These are phyloP conservation scores for Leptinotarsa rubiginosa DNA, from an alignment of 2,888 invertebrate genomes.

Conservation along the genomic window DNA sequence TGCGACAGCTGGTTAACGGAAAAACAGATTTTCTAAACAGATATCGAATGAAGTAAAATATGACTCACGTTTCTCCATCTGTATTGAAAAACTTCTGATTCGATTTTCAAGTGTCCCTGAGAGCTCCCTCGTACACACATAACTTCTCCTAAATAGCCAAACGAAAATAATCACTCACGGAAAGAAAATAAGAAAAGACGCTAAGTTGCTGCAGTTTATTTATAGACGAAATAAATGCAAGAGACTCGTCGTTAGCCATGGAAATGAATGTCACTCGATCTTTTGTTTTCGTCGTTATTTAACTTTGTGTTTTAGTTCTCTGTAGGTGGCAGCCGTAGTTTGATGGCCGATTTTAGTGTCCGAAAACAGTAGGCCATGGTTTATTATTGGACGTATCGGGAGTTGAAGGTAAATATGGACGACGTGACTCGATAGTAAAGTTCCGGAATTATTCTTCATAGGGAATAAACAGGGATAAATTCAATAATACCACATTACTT, in stretches of 20 bases:
- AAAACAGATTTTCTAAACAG: too few species aligned
- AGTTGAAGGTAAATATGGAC: neutral
- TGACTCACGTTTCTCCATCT: too few species aligned
- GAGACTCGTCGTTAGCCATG: slow-evolving; percentile 16
- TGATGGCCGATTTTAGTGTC: slow-evolving; percentile 1
- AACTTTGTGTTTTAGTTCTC: slow-evolving; percentile 12
- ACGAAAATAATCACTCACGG: neutral
- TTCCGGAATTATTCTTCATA: neutral
- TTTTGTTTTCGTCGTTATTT: slow-evolving; percentile 17
- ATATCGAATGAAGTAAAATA: too few species aligned
- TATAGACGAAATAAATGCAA: slow-evolving; percentile 11
- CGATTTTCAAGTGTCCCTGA: too few species aligned
- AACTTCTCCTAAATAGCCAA: neutral
- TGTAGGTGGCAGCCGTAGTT: slow-evolving; percentile 15
- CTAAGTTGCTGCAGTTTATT: neutral
- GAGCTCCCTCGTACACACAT: neutral
- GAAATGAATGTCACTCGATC: slow-evolving; percentile 16
- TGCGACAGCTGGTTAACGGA: too few species aligned
- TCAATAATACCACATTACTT: too few species aligned
- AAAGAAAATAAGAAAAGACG: slow-evolving; percentile 4
- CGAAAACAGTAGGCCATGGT: slow-evolving; percentile 14
- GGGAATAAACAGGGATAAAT: neutral
- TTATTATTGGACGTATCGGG: neutral
- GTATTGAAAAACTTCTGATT: too few species aligned
- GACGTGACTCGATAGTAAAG: neutral